phyloP scores from a whole-genome alignment of 2,113 vertebrate genomes.

The Hippocampus guttulatus region DNA sequence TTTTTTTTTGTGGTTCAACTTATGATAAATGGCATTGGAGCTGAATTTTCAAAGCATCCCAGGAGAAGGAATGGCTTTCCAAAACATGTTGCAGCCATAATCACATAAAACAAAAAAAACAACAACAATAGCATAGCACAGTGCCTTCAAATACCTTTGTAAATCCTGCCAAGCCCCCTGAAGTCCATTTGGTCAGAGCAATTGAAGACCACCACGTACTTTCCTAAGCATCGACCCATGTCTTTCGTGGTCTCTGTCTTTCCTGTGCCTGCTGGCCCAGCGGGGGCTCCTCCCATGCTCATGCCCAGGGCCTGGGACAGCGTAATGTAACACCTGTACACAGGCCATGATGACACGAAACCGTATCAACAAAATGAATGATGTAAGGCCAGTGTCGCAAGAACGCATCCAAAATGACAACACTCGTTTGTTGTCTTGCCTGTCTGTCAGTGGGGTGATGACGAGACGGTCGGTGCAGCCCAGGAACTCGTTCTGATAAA shows the following conservation, averaged over 20 bases:
- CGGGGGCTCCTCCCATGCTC: constrained; percentile 87
- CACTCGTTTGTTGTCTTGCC: constrained; percentile 59
- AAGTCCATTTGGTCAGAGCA: constrained; percentile 91
- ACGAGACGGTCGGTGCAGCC: constrained; percentile 87
- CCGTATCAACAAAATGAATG: neutral
- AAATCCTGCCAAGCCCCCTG: constrained; percentile 85
- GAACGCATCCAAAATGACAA: neutral
- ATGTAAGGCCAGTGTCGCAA: neutral
- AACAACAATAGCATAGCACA: neutral
- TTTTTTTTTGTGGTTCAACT: neutral
- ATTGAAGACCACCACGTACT: constrained; percentile 87
- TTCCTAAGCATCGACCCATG: constrained; percentile 85
- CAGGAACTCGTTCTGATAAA: constrained; percentile 88
- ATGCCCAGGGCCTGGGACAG: constrained; percentile 82
- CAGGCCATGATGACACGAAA: neutral
- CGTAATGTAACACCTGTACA: constrained; percentile 81
- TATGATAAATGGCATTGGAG: neutral
- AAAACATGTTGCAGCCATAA: neutral
- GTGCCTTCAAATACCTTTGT: constrained; percentile 73
- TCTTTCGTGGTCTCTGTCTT: constrained; percentile 78
- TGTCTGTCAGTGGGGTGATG: constrained; percentile 87
- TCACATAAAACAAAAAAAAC: neutral
- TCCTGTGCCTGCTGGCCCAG: constrained; percentile 76
- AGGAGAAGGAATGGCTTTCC: neutral
- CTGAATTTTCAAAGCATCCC: neutral